Conservation (phyloP, 2,113 vertebrate species). For the Brienomyrus longianalis region DNA sequence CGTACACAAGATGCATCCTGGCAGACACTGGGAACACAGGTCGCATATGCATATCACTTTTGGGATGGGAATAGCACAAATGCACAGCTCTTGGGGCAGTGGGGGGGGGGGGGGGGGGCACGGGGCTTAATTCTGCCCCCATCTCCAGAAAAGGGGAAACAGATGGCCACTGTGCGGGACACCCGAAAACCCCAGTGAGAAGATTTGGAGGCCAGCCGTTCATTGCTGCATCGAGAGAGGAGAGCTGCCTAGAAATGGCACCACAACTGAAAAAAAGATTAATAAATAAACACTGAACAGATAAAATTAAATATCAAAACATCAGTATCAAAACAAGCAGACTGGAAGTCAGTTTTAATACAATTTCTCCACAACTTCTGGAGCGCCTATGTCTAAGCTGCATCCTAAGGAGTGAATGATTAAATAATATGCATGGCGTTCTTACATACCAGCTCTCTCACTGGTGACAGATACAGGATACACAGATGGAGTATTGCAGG, state of each 20-base stretch:
- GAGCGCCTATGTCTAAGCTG: neutral
- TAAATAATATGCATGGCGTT: neutral
- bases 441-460: neutral
- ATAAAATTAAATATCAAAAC: neutral
- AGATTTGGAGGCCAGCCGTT: neutral
- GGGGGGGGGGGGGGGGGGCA: neutral
- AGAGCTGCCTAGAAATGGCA: neutral
- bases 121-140: neutral
- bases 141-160: slow-evolving; percentile 8
- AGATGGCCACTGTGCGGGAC: slow-evolving; percentile 11
- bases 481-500: neutral
- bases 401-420: neutral
- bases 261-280: neutral
- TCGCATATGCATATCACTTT: neutral
- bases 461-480: neutral
- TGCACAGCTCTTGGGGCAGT: neutral
- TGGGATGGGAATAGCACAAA: neutral
- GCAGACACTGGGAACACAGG: neutral
- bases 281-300: neutral
- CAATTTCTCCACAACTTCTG: neutral
- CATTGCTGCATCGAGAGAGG: neutral
- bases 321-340: neutral
- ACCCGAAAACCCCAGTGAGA: neutral
- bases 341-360: neutral
- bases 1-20: neutral